A percentile compares a stretch with the other conserved stretches of the same genome.
phyloP scores from a whole-genome alignment of 2,797 vertebrate genomes.

The Anguilla obscura region DNA sequence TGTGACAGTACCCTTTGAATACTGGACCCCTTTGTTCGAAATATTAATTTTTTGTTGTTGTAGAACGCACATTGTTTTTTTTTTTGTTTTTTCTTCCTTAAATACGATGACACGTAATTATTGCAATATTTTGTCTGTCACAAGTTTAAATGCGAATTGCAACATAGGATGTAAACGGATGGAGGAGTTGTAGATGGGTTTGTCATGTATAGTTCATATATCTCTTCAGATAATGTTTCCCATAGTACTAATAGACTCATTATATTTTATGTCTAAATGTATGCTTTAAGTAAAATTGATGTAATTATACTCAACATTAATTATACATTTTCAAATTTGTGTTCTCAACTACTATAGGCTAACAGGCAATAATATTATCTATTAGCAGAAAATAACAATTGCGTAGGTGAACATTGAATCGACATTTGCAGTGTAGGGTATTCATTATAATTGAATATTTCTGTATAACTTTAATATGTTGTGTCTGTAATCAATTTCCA shows the following conservation, averaged over 20 bases:
- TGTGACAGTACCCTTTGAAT: background rate
- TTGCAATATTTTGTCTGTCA: background rate
- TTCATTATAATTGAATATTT: background rate
- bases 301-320: background rate
- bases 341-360: background rate
- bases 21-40: background rate
- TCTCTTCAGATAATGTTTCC: background rate
- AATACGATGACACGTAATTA: slow-evolving; percentile 5
- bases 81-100: background rate
- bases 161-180: background rate
- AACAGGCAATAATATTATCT: background rate
- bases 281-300: background rate
- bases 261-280: background rate
- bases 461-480: background rate
- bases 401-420: no score
- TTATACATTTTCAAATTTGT: background rate
- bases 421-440: background rate
- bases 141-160: background rate
- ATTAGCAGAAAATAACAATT: no score
- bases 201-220: background rate
- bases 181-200: background rate
- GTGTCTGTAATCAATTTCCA: background rate
- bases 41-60: background rate
- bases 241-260: background rate
- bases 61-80: background rate